These are phyloP conservation scores for Ascidia mentula DNA, from an alignment of 23 tunicate genomes.

Conservation along the genomic window DNA sequence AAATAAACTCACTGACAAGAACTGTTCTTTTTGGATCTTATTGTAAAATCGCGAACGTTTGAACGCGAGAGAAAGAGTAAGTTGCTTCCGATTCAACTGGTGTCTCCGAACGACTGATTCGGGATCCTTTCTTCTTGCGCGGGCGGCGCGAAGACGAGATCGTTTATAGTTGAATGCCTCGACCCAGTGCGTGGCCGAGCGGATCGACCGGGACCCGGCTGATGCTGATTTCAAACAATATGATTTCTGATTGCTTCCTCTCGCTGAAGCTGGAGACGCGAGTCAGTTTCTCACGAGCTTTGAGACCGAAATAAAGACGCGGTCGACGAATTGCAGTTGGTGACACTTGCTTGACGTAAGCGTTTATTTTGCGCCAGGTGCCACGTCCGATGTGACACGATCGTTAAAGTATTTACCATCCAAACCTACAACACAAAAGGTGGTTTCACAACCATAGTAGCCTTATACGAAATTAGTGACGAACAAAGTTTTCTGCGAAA, in stretches of 20 bases:
- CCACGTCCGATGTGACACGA: too few species aligned
- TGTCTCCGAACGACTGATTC: background rate
- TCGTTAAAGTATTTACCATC: too few species aligned
- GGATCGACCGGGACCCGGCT: background rate
- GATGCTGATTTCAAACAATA: background rate
- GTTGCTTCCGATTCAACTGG: background rate
- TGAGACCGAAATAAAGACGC: background rate
- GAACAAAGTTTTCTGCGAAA: too few species aligned
- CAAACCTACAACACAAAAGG: too few species aligned
- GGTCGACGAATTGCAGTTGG: background rate
- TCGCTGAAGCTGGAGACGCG: background rate
- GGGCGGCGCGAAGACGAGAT: background rate
- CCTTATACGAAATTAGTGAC: too few species aligned
- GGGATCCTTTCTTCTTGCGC: background rate
- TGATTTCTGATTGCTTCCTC: background rate
- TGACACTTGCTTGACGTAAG: conserved; percentile 1
- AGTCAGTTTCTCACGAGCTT: background rate
- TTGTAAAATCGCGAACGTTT: background rate
- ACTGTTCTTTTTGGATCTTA: background rate
- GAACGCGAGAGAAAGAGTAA: background rate
- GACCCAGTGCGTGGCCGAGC: background rate
- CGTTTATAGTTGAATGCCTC: background rate
- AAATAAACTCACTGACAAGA: too few species aligned
- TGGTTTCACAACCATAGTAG: too few species aligned
- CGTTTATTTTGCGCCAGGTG: too few species aligned